Conservation (phyloP, 2,113 vertebrate species). For the Alosa alosa region DNA sequence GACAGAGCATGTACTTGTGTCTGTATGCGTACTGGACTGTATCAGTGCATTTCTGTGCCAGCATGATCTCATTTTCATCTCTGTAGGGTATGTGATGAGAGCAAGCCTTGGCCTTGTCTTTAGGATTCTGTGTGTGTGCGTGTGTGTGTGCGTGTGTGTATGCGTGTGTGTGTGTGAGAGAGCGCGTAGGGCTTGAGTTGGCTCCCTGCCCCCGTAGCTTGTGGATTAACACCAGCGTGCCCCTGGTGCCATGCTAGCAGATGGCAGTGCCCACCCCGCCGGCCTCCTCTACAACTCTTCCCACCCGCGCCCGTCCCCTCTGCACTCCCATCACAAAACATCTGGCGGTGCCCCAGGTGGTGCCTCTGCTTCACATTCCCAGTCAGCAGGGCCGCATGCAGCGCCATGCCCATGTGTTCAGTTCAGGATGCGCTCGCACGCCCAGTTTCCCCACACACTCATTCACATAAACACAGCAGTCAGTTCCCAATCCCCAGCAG, state of each 20-base stretch:
- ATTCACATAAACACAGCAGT: neutral
- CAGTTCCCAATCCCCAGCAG: neutral
- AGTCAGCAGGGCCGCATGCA: neutral
- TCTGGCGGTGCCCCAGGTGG: neutral
- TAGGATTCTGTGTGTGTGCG: neutral
- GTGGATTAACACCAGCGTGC: slow-evolving; percentile 32
- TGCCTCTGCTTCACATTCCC: neutral
- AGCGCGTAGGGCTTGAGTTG: neutral
- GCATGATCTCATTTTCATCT: slow-evolving; percentile 3
- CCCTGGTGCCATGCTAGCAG: slow-evolving; percentile 42
- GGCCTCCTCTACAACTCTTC: neutral
- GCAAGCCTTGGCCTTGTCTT: slow-evolving; percentile 8
- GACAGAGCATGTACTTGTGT: neutral
- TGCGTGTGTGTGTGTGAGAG: neutral
- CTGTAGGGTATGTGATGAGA: neutral
- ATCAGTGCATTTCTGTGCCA: neutral
- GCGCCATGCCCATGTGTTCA: neutral
- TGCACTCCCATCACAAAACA: neutral
- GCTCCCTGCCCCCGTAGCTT: neutral
- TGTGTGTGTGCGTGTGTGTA: neutral
- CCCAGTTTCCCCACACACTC: neutral
- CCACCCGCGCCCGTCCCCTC: neutral
- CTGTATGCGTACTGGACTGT: slow-evolving; percentile 1
- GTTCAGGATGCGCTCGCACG: neutral
- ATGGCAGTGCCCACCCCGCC: slow-evolving; percentile 26